These are phyloP conservation scores for Luperina nickerlii DNA, from an alignment of 2,888 invertebrate genomes.

Conservation along the genomic window DNA sequence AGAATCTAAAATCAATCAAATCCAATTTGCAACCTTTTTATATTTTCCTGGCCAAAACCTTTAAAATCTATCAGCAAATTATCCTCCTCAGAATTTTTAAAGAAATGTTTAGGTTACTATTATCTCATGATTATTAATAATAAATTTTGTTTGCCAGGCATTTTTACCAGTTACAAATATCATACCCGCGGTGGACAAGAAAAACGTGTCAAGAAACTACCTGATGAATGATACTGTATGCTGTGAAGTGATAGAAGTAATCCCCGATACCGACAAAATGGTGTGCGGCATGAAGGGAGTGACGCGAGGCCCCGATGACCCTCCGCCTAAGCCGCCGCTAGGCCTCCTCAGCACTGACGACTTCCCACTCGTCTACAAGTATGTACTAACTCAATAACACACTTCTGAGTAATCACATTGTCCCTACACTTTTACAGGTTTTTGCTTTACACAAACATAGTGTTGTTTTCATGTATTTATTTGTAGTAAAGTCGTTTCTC, in stretches of 20 bases:
- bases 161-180: constrained; percentile 93
- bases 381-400: constrained; percentile 83
- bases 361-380: constrained; percentile 96
- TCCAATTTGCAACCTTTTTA: not conserved
- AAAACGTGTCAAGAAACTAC: constrained; percentile 94
- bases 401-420: constrained; percentile 73
- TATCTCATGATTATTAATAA: not conserved
- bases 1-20: not conserved
- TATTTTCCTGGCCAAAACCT: not conserved
- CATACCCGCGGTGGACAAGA: constrained; percentile 95
- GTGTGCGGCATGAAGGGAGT: constrained; percentile 96
- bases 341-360: constrained; percentile 96
- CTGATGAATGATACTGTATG: constrained; percentile 96
- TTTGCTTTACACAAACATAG: constrained; percentile 74
- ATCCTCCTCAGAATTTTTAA: not conserved
- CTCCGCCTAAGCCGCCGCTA: constrained; percentile 93
- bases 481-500: constrained; percentile 78
- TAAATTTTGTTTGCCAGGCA: constrained; percentile 83
- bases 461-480: constrained; percentile 80
- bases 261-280: constrained; percentile 96
- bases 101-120: not conserved
- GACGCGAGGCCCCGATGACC: constrained; percentile 92
- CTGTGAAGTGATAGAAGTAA: constrained; percentile 96
- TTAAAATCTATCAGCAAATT: not conserved
- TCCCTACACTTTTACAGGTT: constrained; percentile 82